These are phyloP conservation scores for Exephanes ischioxanthus DNA, from an alignment of 2,888 invertebrate species.

Conservation along the genomic window DNA sequence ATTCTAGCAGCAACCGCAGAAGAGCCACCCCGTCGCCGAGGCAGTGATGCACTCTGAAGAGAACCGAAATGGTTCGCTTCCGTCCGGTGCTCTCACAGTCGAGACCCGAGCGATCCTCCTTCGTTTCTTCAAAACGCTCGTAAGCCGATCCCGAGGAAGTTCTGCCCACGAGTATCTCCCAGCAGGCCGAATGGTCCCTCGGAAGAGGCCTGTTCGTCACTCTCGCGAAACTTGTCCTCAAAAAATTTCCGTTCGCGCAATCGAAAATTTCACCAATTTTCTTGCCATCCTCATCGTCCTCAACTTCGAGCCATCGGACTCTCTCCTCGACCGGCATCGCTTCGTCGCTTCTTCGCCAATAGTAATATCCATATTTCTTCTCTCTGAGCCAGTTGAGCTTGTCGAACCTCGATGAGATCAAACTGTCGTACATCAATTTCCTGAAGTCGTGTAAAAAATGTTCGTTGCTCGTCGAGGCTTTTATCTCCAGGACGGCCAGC, in stretches of 20 bases:
- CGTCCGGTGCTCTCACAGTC: not conserved
- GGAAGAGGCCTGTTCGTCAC: conserved; percentile 85
- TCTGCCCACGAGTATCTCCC: conserved; percentile 86
- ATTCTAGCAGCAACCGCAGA: conserved; percentile 85
- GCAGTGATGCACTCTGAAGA: conserved; percentile 87
- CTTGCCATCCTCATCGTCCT: conserved; percentile 74
- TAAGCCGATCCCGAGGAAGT: conserved; percentile 69
- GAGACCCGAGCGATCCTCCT: conserved; percentile 64
- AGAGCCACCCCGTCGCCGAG: conserved; percentile 87
- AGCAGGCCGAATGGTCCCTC: conserved; percentile 85
- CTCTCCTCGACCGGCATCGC: conserved; percentile 84
- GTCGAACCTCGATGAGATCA: conserved; percentile 68
- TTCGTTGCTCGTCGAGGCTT: conserved; percentile 60
- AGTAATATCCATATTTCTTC: conserved; percentile 86
- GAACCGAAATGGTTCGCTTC: conserved; percentile 82
- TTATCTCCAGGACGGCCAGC: conserved; percentile 85
- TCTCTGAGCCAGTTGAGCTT: conserved; percentile 85
- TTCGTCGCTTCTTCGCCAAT: conserved; percentile 84
- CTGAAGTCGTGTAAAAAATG: conserved; percentile 72
- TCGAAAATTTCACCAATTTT: conserved; percentile 75
- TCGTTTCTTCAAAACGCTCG: conserved; percentile 69
- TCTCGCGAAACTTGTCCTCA: conserved; percentile 84
- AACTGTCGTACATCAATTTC: conserved; percentile 68
- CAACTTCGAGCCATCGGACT: conserved; percentile 84
- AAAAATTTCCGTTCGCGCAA: conserved; percentile 78